Percentiles rank a stretch among this genome's conserved stretches.
Conservation (phyloP, 2,888 invertebrate species). For the Melanostoma scalare region DNA sequence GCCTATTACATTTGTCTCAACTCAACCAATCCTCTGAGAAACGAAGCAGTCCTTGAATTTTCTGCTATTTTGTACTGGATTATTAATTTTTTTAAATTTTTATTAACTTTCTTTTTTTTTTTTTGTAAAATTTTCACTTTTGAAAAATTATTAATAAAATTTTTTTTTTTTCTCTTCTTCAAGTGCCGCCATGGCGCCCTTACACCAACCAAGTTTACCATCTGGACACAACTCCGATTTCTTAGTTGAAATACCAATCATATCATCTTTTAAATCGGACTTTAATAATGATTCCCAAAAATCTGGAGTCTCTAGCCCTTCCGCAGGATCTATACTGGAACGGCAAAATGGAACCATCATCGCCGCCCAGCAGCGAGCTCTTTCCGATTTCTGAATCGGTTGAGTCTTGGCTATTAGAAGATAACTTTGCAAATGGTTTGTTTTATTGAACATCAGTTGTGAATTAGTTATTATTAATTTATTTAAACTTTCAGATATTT, state of each 20-base stretch:
- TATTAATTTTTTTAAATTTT: no score
- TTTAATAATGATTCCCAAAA: conserved; percentile 67
- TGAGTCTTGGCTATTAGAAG: conserved; percentile 76
- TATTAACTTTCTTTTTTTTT: no score
- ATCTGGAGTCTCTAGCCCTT: conserved; percentile 80
- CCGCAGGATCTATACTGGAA: conserved; percentile 81
- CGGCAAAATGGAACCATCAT: conserved; percentile 80
- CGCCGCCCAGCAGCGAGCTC: conserved; percentile 79
- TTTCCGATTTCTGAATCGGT: conserved; percentile 77
- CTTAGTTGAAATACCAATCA: conserved; percentile 61
- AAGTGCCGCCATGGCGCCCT: conserved; percentile 93
- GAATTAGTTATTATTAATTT: conserved; percentile 8
- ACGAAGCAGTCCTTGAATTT: no score
- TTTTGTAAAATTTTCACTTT: no score
- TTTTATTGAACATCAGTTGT: not conserved
- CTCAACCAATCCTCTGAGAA: no score
- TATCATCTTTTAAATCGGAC: conserved; percentile 69
- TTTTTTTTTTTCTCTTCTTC: conserved; percentile 21
- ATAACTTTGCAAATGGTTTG: conserved; percentile 80
- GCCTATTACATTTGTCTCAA: no score
- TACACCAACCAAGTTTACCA: conserved; percentile 85
- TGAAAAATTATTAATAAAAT: not conserved
- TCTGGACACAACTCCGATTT: conserved; percentile 84
- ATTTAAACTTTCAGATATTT: conserved; percentile 75
- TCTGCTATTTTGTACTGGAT: no score